Base-by-base conservation (phyloP, 2,888 invertebrate genomes). In the Pardosa pseudoannulata region DNA sequence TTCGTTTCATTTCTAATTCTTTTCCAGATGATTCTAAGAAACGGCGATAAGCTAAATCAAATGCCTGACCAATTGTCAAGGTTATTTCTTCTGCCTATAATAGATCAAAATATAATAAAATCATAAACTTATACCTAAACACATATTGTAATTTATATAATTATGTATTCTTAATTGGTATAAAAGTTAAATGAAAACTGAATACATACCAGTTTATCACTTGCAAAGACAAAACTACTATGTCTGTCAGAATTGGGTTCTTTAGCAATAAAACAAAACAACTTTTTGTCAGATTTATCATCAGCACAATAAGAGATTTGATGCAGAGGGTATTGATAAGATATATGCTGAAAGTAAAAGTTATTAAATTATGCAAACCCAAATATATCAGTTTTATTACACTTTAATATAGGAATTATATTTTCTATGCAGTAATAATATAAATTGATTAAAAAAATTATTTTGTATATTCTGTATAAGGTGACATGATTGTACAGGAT, bases 221-320 rank as follows among this genome's bases (percentile, higher is more conserved):
- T 98, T 88, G 98, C 96, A 91, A 99, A 99, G 23, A 99, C 98
- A 92, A 98, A 99, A 91, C 99, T 99, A 90, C 96, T 96, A 92
- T 99, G 98, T 89, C 94, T 94, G 90, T 97, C 96, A 73, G 94
- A 94, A 87, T 93, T 93, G 89, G 93, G 93, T 90, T 95, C 95
- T 92, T 97, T 97, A 50, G 97, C 97, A 89, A 97, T 97, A 92
- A 97, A 97, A 11, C 96, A 96, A 93, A 99, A 98, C 93, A 98
- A 98, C 90, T 97, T 96, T 92, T 98, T 98, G 90, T 98, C 98
- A 72, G 97, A 96, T 91, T 99, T 99, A 92, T 99, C 99, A 91
- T 99, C 99, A 0, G 99, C 98, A 93, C 98, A 99, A 93, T 98
- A 99, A 0, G 98, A 98, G 93, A 99, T 99, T 93, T 97, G 95